Percentiles rank a stretch among this genome's conserved stretches.
Conservation (phyloP, 2,888 invertebrate genomes). For the Machimus rusticus region DNA sequence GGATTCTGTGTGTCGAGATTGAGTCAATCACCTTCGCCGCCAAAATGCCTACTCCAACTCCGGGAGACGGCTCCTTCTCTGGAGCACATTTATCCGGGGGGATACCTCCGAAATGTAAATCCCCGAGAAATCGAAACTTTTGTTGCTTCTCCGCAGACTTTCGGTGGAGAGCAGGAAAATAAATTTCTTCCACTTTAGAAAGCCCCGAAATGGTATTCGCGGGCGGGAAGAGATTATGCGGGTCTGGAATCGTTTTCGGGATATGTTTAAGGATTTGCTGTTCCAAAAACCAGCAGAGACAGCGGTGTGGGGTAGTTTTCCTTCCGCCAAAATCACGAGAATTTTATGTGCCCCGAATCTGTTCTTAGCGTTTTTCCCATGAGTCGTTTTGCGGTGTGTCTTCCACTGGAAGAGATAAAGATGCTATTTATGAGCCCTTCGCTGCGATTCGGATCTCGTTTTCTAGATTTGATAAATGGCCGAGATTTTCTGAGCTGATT, state of each 20-base stretch:
- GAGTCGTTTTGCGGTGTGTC: conserved; percentile 35
- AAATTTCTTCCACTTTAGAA: conserved; percentile 37
- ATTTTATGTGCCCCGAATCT: conserved; percentile 27
- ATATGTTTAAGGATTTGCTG: conserved; percentile 30
- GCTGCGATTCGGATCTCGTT: conserved; percentile 16
- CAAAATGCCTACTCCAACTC: conserved; percentile 10
- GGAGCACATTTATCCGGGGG: conserved; percentile 10
- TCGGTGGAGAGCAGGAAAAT: not conserved
- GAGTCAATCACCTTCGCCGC: conserved; percentile 26
- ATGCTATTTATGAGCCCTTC: conserved; percentile 37
- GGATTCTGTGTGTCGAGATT: conserved; percentile 28
- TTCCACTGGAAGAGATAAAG: conserved; percentile 19
- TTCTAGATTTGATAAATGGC: conserved; percentile 34
- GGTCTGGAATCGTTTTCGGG: conserved; percentile 20
- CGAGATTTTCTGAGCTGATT: conserved; percentile 15
- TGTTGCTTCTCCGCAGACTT: conserved; percentile 10
- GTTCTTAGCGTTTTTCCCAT: conserved; percentile 8
- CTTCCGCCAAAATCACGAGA: conserved; percentile 9
- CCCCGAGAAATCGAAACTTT: conserved; percentile 35
- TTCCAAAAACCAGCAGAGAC: not conserved
- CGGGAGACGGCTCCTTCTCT: not conserved
- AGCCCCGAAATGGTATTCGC: conserved; percentile 9
- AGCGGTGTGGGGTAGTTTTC: not conserved
- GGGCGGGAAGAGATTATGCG: not conserved
- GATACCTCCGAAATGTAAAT: conserved; percentile 33